Percentiles rank a stretch among this genome's conserved stretches.
Evolutionary conservation across 2,113 vertebrate genomes (phyloP).

Genomic region (Turnix velox): DNA sequence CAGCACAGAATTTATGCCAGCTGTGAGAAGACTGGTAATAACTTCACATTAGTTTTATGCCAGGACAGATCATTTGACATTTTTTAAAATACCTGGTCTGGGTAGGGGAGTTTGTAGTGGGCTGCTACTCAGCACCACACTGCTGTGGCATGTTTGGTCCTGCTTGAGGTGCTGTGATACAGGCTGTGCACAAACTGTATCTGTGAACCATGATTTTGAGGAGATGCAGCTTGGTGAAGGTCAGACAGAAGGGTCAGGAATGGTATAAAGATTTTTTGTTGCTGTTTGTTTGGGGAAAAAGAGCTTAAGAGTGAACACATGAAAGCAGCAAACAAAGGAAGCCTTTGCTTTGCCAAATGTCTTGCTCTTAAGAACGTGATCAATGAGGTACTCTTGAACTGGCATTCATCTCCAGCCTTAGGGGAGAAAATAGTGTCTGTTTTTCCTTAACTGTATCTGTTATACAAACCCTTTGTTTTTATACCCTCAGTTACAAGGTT

Average conservation of each 20-base stretch:
- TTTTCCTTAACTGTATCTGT: neutral
- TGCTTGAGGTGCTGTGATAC: neutral
- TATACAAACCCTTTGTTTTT: neutral
- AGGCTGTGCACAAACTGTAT: accelerated
- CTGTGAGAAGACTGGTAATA: neutral
- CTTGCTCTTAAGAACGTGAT: neutral
- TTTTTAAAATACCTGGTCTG: neutral
- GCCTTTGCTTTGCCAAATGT: neutral
- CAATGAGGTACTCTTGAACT: neutral
- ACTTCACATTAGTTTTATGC: neutral
- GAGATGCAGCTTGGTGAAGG: neutral
- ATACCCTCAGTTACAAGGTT: neutral
- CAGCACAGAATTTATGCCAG: neutral
- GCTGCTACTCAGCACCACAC: neutral
- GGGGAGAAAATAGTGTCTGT: neutral
- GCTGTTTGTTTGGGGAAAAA: neutral
- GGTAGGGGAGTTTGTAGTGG: neutral
- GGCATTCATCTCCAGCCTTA: neutral
- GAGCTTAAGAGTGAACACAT: neutral
- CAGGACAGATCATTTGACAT: neutral
- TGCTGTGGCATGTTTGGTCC: neutral
- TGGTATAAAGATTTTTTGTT: neutral
- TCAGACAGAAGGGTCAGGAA: neutral
- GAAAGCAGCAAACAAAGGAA: neutral
- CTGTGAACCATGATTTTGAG: neutral